Percentiles rank a stretch among this genome's conserved stretches.
Conservation (phyloP, 1,140 invertebrate genomes). For the Aricia agestis region DNA sequence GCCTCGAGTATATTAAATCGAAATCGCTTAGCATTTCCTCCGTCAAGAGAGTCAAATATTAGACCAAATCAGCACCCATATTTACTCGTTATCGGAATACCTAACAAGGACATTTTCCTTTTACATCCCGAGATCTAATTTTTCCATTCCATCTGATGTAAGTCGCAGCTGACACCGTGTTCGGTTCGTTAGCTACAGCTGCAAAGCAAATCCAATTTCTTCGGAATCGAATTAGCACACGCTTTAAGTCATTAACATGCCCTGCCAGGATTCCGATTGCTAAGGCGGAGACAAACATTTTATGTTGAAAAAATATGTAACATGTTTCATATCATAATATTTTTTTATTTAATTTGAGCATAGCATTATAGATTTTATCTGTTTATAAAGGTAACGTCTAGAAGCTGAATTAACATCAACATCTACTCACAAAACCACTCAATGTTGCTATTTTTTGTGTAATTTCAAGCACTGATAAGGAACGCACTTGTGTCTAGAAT, state of each 20-base stretch:
- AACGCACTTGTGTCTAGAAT: no score
- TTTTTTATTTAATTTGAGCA: no score
- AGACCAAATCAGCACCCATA: conserved; percentile 21
- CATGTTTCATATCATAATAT: no score
- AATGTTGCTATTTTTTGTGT: no score
- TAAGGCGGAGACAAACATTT: not conserved
- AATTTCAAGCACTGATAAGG: no score
- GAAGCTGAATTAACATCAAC: no score
- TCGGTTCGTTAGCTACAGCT: conserved; percentile 35
- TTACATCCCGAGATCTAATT: conserved; percentile 32
- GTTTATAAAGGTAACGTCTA: no score
- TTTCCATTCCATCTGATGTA: conserved; percentile 35
- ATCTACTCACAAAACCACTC: no score
- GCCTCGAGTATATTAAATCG: not conserved
- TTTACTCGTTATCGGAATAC: conserved; percentile 20
- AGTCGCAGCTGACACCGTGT: conserved; percentile 31
- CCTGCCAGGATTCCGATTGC: not conserved
- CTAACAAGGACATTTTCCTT: conserved; percentile 34
- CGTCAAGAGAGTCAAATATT: not conserved
- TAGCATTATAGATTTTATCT: no score
- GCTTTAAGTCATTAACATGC: conserved; percentile 25
- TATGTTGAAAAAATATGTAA: not conserved
- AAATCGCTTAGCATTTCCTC: not conserved
- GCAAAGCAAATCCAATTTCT: conserved; percentile 34
- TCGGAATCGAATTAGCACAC: conserved; percentile 31